Conservation (phyloP, 2,113 vertebrate species). For the Dinomys branickii region DNA sequence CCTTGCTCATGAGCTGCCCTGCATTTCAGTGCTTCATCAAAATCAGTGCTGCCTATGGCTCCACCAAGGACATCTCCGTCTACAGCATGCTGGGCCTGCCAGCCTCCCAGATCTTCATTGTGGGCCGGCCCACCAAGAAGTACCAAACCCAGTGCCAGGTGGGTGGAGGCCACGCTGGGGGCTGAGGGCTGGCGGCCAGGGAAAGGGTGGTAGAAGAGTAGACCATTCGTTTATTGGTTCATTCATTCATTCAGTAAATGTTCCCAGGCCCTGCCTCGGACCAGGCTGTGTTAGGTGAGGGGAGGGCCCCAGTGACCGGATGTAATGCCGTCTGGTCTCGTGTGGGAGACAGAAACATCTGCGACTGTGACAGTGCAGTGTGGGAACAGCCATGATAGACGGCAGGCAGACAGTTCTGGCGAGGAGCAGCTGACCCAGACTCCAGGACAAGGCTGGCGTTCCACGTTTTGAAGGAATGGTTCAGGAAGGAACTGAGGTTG, state of each 20-base stretch:
- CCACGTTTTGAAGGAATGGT: neutral
- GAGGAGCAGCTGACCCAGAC: neutral
- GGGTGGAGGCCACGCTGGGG: constrained; percentile 8
- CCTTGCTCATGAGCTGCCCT: neutral
- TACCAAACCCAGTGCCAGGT: constrained; percentile 98
- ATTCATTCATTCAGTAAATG: neutral
- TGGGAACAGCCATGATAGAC: neutral
- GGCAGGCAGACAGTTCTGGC: neutral
- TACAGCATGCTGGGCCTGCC: constrained; percentile 96
- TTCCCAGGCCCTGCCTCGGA: neutral
- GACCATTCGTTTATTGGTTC: neutral
- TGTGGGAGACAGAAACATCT: neutral
- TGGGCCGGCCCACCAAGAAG: constrained; percentile 97
- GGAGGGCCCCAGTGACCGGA: neutral
- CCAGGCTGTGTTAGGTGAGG: neutral
- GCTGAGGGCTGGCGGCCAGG: neutral
- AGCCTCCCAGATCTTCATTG: constrained; percentile 96
- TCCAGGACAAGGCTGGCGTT: neutral
- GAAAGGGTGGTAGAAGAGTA: neutral
- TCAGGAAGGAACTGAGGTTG: neutral
- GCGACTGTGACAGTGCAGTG: neutral
- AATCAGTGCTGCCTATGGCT: constrained; percentile 97
- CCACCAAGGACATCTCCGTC: constrained; percentile 99
- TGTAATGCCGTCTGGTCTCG: neutral
- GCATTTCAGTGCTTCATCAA: constrained; percentile 96